Base-by-base conservation (phyloP, 2,113 vertebrate genomes). In the Cyprinodon tularosa region DNA sequence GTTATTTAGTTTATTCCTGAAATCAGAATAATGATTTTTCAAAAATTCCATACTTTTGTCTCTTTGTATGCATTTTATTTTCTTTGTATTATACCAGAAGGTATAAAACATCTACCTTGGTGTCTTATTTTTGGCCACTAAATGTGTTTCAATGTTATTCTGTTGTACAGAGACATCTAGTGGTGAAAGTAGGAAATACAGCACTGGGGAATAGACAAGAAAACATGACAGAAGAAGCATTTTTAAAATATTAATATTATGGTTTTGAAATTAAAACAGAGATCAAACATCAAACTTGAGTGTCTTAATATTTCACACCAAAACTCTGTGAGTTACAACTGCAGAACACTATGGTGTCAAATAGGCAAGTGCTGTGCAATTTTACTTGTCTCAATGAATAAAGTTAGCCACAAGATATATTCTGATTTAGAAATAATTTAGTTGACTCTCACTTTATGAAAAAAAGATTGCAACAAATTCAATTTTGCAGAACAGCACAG, bases 151-250 rank as follows among this genome's bases (percentile, higher is more conserved):
- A 29, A 62, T 62, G 12, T 37, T 62, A 3, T 62, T 62, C 3
- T 62, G 12, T 62, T 13, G 37, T 14, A 62, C 13, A 62, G 61
- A 37, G 84, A 74, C 84, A 76, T 10, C 84, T 84, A 14, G 66
- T 78, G 87, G 87, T 67, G 50, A 42, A 20, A 0, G 7, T 1
- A 15, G 2, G 12, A 4, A 37, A 8, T 22, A 14, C 57, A 57
- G 22, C 61, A 59, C 6, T 45, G 9, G 9, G 44, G 10, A 57
- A 57, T 20, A n/a, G 7, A n/a, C 8, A 20, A 57, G 15, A 17
- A 53, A 53, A 53, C 17, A 50, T 50, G 3, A 50, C 47, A 29
- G 29, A 29, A 29, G 29, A 29, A 1, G 29, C 29, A 53, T 6
- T 15, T 53, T 53, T 2, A 6, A 53, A 53, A 53, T 6, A 20